Base-by-base conservation (phyloP, 2,797 vertebrate genomes). In the Scolopax bukidnonensis region DNA sequence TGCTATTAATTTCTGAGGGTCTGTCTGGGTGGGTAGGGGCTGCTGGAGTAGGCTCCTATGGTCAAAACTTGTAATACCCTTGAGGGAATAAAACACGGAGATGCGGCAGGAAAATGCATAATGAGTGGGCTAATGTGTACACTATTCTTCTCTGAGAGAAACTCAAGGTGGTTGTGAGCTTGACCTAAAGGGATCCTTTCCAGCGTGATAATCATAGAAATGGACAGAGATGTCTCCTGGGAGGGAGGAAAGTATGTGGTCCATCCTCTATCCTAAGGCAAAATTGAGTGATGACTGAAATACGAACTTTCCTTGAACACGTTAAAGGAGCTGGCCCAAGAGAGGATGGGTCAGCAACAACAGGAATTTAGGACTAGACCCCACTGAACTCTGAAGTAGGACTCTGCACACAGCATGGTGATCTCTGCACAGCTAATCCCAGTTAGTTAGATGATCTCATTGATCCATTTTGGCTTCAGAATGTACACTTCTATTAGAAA, bases 141-240 rank as follows among this genome's bases (percentile, higher is more conserved):
- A 14, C 32, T 83, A 4, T 70, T 77, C 33, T 87, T 82, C 74
- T 87, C 53, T 86, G 69, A 71, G 51, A 91, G 82, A 86, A 88
- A 61, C n/a, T 86, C 50, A 64, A 59, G 84, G 69, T 85, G 57
- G 71, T 77, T 90, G 43, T 86, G 64, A 95, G 89, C 43, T 50
- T 93, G 79, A 88, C 80, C 60, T 84, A 93, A 87, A 84, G 57
- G 60, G 54, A 89, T 87, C 47, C 33, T 76, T 91, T 96, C 59
- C 67, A 79, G 82, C 1, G 6, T 79, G 70, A 89, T 53, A 78
- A 68, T 69, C 87, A 91, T 53, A 79, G 85, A 84, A 57, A 73
- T 69, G 84, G 71, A 56, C 74, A 87, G 78, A 84, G 75, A 76
- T 81, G 30, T 59, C 70, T 95, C 57, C 69, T 47, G 75, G 70